Evolutionary conservation across 2,888 invertebrate genomes (phyloP).

Genomic region (Ectobius pallidus): DNA sequence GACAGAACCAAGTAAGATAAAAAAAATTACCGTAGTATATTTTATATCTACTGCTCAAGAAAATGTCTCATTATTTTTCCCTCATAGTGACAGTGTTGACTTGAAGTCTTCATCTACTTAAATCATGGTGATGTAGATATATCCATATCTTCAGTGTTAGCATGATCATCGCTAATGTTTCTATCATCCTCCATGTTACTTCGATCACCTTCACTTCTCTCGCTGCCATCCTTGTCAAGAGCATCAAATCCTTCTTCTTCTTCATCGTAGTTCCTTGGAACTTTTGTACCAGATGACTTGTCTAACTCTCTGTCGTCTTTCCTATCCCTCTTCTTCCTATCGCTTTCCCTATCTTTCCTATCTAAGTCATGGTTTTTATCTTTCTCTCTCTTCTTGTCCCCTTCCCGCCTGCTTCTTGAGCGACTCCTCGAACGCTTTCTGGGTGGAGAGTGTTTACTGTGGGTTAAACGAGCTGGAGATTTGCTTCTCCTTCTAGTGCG

Average conservation of each 20-base stretch:
- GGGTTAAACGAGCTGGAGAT: conserved; percentile 43
- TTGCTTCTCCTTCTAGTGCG: conserved; percentile 46
- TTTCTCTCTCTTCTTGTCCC: conserved; percentile 42
- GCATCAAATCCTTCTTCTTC: conserved; percentile 58
- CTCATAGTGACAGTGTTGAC: no score
- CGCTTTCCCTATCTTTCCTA: conserved; percentile 32
- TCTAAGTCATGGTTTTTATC: conserved; percentile 43
- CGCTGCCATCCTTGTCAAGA: conserved; percentile 33
- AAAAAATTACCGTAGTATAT: no score
- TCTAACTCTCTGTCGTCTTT: conserved; percentile 44
- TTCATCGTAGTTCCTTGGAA: conserved; percentile 61
- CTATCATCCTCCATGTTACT: conserved; percentile 35
- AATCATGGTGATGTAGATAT: conserved; percentile 76
- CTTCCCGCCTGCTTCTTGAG: conserved; percentile 36
- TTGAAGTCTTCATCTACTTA: no score
- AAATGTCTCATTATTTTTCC: no score
- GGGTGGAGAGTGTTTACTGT: conserved; percentile 39
- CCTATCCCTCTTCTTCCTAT: conserved; percentile 41
- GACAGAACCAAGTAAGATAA: no score
- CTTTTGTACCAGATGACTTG: conserved; percentile 30
- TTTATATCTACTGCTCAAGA: no score
- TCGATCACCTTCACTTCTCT: conserved; percentile 19
- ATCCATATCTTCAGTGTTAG: conserved; percentile 64
- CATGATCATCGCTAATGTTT: conserved; percentile 29
- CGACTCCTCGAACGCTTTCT: conserved; percentile 38